These are phyloP conservation scores for Loriculus beryllinus DNA, from an alignment of 2,797 vertebrate species.

Conservation along the genomic window DNA sequence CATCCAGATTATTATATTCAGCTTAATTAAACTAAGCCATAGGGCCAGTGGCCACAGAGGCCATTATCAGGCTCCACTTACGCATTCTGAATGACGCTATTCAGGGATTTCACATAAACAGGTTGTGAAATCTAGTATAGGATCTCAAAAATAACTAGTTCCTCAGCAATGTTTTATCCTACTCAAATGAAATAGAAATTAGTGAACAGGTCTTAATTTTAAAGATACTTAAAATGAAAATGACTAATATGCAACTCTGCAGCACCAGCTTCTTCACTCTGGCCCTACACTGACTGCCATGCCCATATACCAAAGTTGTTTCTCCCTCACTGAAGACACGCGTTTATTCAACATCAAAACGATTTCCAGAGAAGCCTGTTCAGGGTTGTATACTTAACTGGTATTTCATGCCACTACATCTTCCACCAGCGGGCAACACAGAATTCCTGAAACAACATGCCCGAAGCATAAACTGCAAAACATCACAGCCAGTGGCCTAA, in stretches of 20 bases:
- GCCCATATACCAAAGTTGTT: not conserved
- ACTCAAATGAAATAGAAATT: not conserved
- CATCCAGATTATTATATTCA: constrained; percentile 2
- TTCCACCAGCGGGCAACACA: not conserved
- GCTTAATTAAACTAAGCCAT: constrained; percentile 30
- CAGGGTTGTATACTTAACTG: not conserved
- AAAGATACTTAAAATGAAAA: not conserved
- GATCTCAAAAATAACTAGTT: not conserved
- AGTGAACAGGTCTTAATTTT: not conserved
- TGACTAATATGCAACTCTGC: not conserved
- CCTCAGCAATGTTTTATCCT: not conserved
- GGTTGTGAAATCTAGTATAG: not conserved
- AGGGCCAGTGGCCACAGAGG: not conserved
- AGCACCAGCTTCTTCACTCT: not conserved
- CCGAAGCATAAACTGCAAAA: not conserved
- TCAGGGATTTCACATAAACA: not conserved
- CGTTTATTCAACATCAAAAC: constrained; percentile 6
- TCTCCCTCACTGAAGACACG: not conserved
- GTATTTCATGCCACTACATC: not conserved
- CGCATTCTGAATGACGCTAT: constrained; percentile 2
- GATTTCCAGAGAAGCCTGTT: not conserved
- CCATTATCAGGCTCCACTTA: not conserved
- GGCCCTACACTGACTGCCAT: not conserved
- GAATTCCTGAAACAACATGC: not conserved
- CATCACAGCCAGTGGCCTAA: not conserved